Evolutionary conservation across 2,888 invertebrate species (phyloP).

Genomic region (Tupiocoris notatus): DNA sequence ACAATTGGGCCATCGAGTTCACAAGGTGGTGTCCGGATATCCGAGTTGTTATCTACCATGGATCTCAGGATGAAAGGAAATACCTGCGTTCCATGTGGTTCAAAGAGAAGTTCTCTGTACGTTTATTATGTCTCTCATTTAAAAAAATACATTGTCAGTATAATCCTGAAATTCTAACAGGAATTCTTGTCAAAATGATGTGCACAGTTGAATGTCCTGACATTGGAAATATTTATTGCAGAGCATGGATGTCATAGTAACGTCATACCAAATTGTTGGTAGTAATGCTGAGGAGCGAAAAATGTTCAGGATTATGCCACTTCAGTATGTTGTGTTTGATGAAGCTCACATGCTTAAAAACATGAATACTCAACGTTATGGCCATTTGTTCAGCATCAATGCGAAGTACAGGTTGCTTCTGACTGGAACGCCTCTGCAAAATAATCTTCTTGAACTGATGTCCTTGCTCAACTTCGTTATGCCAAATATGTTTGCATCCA

Average conservation of each 20-base stretch:
- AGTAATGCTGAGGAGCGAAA: conserved; percentile 87
- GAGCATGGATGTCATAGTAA: conserved; percentile 79
- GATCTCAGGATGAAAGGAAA: conserved; percentile 78
- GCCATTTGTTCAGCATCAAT: conserved; percentile 83
- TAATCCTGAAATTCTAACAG: too few species aligned
- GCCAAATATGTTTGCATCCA: conserved; percentile 90
- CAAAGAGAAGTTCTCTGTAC: conserved; percentile 6
- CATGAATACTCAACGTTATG: conserved; percentile 83
- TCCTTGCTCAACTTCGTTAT: conserved; percentile 93
- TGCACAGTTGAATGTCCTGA: too few species aligned
- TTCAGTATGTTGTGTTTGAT: conserved; percentile 93
- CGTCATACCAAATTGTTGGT: conserved; percentile 81
- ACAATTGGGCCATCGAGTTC: conserved; percentile 81
- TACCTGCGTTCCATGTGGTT: conserved; percentile 13
- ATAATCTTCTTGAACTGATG: conserved; percentile 93
- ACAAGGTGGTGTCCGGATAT: conserved; percentile 75
- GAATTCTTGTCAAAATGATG: too few species aligned
- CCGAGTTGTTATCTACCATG: conserved; percentile 84
- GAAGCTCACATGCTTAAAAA: conserved; percentile 99
- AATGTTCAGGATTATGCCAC: conserved; percentile 81
- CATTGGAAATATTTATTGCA: too few species aligned
- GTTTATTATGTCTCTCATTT: too few species aligned
- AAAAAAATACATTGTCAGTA: too few species aligned
- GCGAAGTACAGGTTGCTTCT: conserved; percentile 82
- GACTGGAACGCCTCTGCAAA: conserved; percentile 95